Evolutionary conservation across 2,888 invertebrate genomes (phyloP).

Genomic region (Nowickia ferox): DNA sequence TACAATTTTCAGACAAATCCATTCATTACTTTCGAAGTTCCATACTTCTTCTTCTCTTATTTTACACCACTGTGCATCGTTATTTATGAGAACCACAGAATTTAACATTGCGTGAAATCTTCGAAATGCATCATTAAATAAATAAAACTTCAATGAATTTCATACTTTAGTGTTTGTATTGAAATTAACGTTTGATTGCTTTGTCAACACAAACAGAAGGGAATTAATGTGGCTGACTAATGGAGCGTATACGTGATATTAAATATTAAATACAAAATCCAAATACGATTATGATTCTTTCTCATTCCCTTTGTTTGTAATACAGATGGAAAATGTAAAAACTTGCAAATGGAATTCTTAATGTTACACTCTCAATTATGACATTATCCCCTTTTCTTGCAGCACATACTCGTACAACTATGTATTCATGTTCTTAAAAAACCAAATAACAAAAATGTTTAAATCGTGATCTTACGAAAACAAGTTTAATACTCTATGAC

Average conservation of each 20-base stretch:
- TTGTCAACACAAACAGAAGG: background rate
- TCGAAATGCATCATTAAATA: slow-evolving; percentile 2
- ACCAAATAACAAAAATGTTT: no score
- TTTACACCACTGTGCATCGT: no score
- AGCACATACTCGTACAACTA: no score
- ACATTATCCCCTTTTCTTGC: no score
- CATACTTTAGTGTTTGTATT: slow-evolving; percentile 17
- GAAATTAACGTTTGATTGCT: slow-evolving; percentile 33
- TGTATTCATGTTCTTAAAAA: no score
- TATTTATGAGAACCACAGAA: no score
- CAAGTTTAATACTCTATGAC: background rate
- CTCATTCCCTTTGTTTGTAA: background rate
- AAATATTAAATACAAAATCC: slow-evolving; percentile 29
- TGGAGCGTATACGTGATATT: slow-evolving; percentile 33
- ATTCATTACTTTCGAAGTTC: no score
- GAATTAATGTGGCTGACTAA: slow-evolving; percentile 9
- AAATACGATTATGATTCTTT: background rate
- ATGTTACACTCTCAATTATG: no score
- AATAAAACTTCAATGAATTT: background rate
- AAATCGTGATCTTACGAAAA: background rate
- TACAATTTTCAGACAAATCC: no score
- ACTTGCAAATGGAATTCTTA: no score
- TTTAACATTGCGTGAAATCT: background rate
- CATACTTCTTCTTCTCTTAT: no score
- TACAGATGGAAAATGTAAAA: background rate